phyloP scores from a whole-genome alignment of 2,113 vertebrate genomes.

The Peromyscus polionotus region DNA sequence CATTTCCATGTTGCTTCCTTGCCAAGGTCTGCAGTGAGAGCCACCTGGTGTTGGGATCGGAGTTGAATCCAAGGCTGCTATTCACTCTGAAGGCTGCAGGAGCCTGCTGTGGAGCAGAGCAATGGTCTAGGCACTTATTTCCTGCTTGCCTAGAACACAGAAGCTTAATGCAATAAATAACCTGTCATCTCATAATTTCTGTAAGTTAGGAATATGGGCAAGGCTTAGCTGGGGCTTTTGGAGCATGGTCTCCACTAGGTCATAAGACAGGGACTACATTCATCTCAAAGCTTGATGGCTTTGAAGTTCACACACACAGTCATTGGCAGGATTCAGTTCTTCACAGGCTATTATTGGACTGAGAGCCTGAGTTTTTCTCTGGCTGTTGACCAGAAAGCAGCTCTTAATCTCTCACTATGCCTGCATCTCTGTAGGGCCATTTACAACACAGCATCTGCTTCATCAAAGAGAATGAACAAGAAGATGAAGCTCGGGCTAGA shows the following conservation, averaged over 20 bases:
- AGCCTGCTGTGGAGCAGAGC: background rate
- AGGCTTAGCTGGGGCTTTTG: background rate
- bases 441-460: conserved; percentile 34
- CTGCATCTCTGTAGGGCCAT: conserved; percentile 5
- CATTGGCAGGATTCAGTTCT: conserved; percentile 30
- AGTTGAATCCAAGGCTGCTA: conserved; percentile 12
- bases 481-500: background rate
- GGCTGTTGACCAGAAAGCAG: conserved; percentile 40
- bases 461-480: conserved; percentile 16
- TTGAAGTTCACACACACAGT: background rate
- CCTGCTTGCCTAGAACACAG: background rate
- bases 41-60: conserved; percentile 44
- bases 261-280: background rate
- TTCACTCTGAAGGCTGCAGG: conserved; percentile 8
- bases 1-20: conserved; percentile 67
- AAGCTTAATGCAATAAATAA: conserved; percentile 34
- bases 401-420: background rate
- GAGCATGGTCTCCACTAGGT: background rate
- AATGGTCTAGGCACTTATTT: background rate
- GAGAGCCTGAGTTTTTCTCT: background rate
- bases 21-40: conserved; percentile 56
- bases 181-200: conserved; percentile 12
- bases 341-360: background rate
- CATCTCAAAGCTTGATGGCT: background rate
- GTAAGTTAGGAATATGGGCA: background rate